Evolutionary conservation across 2,797 vertebrate genomes (phyloP), one percentile per base, ranked within the genome.

Genomic region (Danionella dracula): DNA sequence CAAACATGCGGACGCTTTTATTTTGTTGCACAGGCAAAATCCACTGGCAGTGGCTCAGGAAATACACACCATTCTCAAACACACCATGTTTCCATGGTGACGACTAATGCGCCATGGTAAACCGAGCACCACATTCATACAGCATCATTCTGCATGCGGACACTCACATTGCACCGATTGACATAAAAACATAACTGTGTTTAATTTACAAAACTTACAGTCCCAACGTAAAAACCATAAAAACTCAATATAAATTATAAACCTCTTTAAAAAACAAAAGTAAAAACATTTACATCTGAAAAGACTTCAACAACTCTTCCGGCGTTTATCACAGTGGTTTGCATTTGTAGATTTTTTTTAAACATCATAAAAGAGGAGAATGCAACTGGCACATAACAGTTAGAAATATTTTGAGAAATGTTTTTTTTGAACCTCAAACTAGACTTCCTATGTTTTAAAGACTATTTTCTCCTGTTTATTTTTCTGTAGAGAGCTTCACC

Each of bases 321-420:
- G 83, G 85, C 85, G 81, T 90, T 86, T 86, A 86, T 97, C 96
- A 99, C 97, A 99, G 97, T 97, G 95, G 92, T 96, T 91, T 87
- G 76, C 91, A 35, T 86, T 88, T 75, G 82, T 85, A 27, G 23
- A 79, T 88, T 90, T 87, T 90, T 87, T 83, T 85, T 7, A 5
- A 83, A 84, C 79, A 77, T 84, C 75, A 65, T 81, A 84, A 82
- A 84, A 85, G 6, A 27, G 45, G 70, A 84, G 84, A 65, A 79
- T 73, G 67, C 45, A 76, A 79, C 63, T 45, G 62, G 68, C 73
- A 75, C 71, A 75, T 61, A 82, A 82, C 72, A 72, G 74, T 83
- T 82, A 81, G 77, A 82, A 78, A 78, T 81, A 82, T 76, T 62
- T 10, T 19, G 31, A 41, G 48, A 54, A 51, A 67, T 64, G 37